Evolutionary conservation across 2,888 invertebrate genomes (phyloP).

Genomic region (Rhyacophila evoluta): DNA sequence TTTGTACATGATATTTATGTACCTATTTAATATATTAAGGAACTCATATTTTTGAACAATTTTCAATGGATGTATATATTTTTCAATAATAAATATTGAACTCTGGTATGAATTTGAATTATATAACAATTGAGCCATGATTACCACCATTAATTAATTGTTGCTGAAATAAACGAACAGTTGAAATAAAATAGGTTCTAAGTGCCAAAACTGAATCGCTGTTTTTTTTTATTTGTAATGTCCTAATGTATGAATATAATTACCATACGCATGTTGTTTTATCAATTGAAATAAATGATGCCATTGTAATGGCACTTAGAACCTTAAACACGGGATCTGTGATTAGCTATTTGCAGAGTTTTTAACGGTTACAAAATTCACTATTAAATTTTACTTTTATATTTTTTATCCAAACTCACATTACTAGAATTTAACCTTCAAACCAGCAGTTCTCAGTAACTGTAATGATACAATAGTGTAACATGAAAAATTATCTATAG

Average conservation of each 20-base stretch:
- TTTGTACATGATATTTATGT: constrained; percentile 20
- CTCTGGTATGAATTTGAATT: too few relatives aligned
- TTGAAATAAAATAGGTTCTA: constrained; percentile 24
- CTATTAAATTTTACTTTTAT: too few relatives aligned
- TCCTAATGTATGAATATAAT: not conserved
- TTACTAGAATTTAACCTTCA: too few relatives aligned
- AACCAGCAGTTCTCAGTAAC: too few relatives aligned
- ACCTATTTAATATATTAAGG: constrained; percentile 4
- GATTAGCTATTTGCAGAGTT: not conserved
- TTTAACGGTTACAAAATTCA: too few relatives aligned
- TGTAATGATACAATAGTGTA: too few relatives aligned
- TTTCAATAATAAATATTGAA: too few relatives aligned
- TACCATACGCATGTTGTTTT: too few relatives aligned
- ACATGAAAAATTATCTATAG: too few relatives aligned
- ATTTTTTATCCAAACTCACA: too few relatives aligned
- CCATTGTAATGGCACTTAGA: not conserved
- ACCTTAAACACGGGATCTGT: not conserved
- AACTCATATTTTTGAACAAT: constrained; percentile 12
- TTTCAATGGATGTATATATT: constrained; percentile 10
- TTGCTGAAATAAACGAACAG: not conserved
- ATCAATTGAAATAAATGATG: not conserved
- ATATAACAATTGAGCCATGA: too few relatives aligned
- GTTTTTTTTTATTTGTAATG: not conserved
- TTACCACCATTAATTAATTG: too few relatives aligned
- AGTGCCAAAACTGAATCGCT: not conserved